Evolutionary conservation across 1,140 invertebrate genomes (phyloP).

Genomic region (Orius laevigatus): DNA sequence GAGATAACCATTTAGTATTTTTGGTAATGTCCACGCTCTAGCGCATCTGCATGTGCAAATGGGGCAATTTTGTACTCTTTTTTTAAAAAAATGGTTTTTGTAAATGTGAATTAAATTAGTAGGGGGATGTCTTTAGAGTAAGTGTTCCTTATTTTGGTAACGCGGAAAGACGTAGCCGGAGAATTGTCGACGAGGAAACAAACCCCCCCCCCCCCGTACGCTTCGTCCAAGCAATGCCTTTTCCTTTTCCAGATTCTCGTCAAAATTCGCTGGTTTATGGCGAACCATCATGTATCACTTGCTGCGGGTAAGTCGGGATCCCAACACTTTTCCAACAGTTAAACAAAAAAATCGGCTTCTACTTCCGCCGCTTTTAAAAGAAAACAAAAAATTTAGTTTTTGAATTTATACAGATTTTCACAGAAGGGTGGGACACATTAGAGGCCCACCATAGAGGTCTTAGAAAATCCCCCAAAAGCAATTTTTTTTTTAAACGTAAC

Average conservation of each 20-base stretch:
- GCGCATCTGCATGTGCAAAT: too few relatives aligned
- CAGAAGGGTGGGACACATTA: too few relatives aligned
- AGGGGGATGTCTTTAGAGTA: constrained; percentile 38
- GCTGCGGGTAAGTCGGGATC: constrained; percentile 75
- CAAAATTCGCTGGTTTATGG: constrained; percentile 69
- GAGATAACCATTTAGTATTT: too few relatives aligned
- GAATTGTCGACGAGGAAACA: constrained; percentile 55
- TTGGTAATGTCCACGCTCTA: too few relatives aligned
- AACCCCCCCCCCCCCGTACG: too few relatives aligned
- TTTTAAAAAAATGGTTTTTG: too few relatives aligned
- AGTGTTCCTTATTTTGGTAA: constrained; percentile 71
- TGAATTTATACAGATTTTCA: neutral
- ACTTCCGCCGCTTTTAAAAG: neutral
- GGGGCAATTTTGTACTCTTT: too few relatives aligned
- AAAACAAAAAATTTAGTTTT: neutral
- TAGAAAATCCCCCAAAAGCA: too few relatives aligned
- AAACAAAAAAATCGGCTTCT: constrained; percentile 3
- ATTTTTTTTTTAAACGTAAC: constrained; percentile 8
- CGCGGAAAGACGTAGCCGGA: constrained; percentile 80
- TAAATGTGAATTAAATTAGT: neutral
- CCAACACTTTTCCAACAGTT: constrained; percentile 66
- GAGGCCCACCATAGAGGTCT: too few relatives aligned
- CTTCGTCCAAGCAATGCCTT: constrained; percentile 67
- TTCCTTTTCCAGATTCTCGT: constrained; percentile 58
- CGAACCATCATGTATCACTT: constrained; percentile 84